Evolutionary conservation across 2,113 vertebrate species (phyloP).

Genomic region (Neolamprologus devosi): DNA sequence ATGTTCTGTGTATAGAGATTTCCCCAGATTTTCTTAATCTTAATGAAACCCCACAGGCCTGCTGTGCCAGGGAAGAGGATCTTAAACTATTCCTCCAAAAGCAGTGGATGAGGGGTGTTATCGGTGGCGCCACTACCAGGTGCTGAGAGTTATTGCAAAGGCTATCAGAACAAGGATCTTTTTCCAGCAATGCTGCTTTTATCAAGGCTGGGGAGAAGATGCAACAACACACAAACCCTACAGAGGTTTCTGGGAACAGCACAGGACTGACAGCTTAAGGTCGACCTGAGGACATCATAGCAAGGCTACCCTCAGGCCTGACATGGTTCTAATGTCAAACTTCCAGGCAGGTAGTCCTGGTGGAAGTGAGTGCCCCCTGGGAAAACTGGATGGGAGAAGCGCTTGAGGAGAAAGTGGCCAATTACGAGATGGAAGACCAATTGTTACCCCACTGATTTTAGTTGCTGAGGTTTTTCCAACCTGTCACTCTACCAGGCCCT

Average conservation of each 20-base stretch:
- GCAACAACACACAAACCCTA: neutral
- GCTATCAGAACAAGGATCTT: neutral
- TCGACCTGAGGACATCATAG: neutral
- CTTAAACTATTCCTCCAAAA: neutral
- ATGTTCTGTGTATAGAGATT: neutral
- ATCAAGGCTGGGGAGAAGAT: neutral
- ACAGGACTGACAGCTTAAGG: neutral
- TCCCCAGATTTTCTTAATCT: neutral
- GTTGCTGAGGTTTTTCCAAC: neutral
- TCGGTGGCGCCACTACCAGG: fast-evolving
- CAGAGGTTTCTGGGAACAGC: neutral
- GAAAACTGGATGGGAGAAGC: neutral
- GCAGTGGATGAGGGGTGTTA: neutral
- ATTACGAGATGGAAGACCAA: neutral
- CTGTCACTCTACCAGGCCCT: neutral
- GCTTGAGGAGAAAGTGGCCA: neutral
- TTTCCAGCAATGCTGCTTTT: neutral
- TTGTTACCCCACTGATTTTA: neutral
- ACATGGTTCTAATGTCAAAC: neutral
- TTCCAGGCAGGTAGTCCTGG: neutral
- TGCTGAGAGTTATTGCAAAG: neutral
- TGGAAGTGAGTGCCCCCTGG: neutral
- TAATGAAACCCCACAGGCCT: neutral
- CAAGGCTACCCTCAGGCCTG: neutral
- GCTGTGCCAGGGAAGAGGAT: neutral